Base-by-base conservation (phyloP, 2,113 vertebrate genomes). In the Diphyllodes magnificus region DNA sequence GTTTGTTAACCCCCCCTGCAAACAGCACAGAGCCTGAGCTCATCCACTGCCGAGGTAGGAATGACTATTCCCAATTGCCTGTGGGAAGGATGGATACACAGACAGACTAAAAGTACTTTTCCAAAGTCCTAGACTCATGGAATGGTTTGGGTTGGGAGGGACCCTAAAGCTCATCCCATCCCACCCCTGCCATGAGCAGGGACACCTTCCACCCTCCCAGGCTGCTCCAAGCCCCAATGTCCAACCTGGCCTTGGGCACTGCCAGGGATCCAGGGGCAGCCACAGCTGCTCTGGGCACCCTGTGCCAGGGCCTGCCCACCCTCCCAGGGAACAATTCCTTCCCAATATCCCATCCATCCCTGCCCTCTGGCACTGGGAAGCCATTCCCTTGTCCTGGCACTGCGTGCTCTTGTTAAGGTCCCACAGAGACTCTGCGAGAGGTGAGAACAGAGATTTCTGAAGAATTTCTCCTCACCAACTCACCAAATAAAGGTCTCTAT, bases 121-220 rank as follows among this genome's bases (percentile, higher is more conserved):
- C 37, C 37, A 8, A 57, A 88, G 54, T 27, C 45, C 10, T 7
- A 20, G 33, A 49, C 21, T 11, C 23, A 49, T 14, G n/a, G 65
- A 27, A 25, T 49, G 44, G 11, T 35, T 47, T 68, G 65, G 44
- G 33, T 35, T 25, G 65, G 64, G 11, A 66, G 31, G 63, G 35
- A 57, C 2, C 13, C 2, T 21, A 11, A 50, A 86, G 4, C 20
- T 0, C 51, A 14, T 0, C 61, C 60, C 9, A 2, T 6, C 1
- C 35, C 82, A 16, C 13, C 51, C 40, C 13, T 35, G 51, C 35
- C 79, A 9, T 28, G 30, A 30, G 22, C 49, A 54, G 51, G 59
- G 70, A 30, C 82, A 66, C 44, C 21, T 86, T 0, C 37, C 71
- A 14, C 63, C 15, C 3, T 9, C 44, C 61, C 83, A 76, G 45